phyloP scores from a whole-genome alignment of 2,888 invertebrate genomes.

The Clivina fossor region DNA sequence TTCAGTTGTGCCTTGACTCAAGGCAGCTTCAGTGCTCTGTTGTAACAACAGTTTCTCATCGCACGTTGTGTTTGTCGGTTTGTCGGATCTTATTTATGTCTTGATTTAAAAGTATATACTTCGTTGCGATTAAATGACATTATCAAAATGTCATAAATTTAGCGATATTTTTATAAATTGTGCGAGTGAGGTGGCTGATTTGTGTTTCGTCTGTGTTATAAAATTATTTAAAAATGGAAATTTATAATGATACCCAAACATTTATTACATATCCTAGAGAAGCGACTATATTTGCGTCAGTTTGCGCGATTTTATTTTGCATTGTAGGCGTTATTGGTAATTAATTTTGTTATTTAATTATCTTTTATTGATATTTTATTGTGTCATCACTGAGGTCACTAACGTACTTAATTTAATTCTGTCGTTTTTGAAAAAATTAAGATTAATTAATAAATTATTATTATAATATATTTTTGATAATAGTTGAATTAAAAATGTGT shows the following conservation, averaged over 20 bases:
- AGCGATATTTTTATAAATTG: neutral
- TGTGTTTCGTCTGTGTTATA: neutral
- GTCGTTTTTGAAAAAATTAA: too few species aligned
- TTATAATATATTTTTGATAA: too few species aligned
- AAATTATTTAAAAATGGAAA: neutral
- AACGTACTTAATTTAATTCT: too few species aligned
- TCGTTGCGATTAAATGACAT: neutral
- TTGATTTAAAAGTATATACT: neutral
- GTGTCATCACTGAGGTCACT: too few species aligned
- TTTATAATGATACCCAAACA: neutral
- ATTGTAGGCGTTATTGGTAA: slow-evolving; percentile 77
- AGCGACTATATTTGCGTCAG: slow-evolving; percentile 75
- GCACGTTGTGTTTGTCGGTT: too few species aligned
- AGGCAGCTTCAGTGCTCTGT: too few species aligned
- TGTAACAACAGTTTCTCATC: too few species aligned
- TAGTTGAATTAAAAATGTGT: too few species aligned
- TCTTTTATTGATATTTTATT: too few species aligned
- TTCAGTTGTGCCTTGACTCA: too few species aligned
- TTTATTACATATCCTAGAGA: slow-evolving; percentile 63
- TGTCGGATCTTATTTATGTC: too few species aligned
- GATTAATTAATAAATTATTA: too few species aligned
- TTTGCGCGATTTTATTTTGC: slow-evolving; percentile 77
- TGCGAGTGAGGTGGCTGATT: neutral
- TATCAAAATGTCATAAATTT: neutral
- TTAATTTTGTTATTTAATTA: slow-evolving; percentile 44